phyloP scores from a whole-genome alignment of 2,888 invertebrate genomes.

The Sturmia bella region DNA sequence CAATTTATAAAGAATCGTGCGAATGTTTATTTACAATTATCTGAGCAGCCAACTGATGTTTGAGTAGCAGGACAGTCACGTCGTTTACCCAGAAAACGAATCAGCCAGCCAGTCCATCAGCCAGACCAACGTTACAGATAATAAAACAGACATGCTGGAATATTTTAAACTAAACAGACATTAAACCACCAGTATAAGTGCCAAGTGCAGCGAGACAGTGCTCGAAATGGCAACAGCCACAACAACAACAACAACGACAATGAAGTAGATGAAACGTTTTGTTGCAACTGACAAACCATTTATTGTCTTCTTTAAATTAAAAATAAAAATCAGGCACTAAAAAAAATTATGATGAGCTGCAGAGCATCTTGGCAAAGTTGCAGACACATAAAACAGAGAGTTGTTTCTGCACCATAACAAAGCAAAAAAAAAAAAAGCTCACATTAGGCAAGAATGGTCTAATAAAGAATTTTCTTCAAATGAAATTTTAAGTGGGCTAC shows the following conservation, averaged over 20 bases:
- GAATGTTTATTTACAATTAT: conserved; percentile 74
- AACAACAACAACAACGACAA: not conserved
- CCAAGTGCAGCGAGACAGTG: conserved; percentile 60
- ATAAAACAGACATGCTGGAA: conserved; percentile 65
- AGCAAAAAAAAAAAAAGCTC: not conserved
- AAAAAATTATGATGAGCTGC: conserved; percentile 60
- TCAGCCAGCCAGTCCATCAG: conserved; percentile 9
- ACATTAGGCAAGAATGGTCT: conserved; percentile 4
- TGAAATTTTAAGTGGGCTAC: conserved; percentile 1
- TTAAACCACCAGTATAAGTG: conserved; percentile 67
- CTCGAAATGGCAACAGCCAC: conserved; percentile 31
- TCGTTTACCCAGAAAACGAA: not conserved
- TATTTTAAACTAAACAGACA: conserved; percentile 64
- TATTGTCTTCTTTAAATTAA: conserved; percentile 23
- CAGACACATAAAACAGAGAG: conserved; percentile 58
- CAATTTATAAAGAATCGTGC: conserved; percentile 75
- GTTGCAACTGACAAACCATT: conserved; percentile 58
- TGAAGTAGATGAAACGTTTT: conserved; percentile 5
- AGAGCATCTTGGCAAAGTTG: conserved; percentile 35
- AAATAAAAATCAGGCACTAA: not conserved
- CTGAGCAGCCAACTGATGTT: conserved; percentile 46
- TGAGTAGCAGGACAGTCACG: conserved; percentile 16
- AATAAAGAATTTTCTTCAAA: conserved; percentile 1
- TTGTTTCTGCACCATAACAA: conserved; percentile 10
- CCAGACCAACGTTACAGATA: conserved; percentile 33